Evolutionary conservation across 2,888 invertebrate genomes (phyloP), one percentile per base, ranked within the genome.

Genomic region (Caenorhabditis doughertyi): DNA sequence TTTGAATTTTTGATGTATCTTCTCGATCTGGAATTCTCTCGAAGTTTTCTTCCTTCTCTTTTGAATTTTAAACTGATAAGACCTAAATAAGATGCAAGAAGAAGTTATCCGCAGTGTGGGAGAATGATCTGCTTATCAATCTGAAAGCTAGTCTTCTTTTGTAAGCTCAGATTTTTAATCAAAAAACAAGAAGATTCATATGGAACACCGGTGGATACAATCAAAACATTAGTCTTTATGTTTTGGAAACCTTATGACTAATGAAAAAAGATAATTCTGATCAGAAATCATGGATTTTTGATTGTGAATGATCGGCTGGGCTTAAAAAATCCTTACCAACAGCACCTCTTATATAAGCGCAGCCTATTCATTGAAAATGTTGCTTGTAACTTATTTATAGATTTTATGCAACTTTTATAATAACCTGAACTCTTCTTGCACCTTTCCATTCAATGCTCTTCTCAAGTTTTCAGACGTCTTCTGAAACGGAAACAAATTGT

Each of bases 171-270:
- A 9, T 60, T 71, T 71, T 51, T 18, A 71, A 60, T 60, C n/a
- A n/a, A 71, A 71, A 71, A 71, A 60, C 60, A 71, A 39, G 23
- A n/a, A 42, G 32, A 60, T 70, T 29, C 23, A 27, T 51, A 29
- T 68, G 49, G 67, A 55, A 56, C n/a, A 16, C 23, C 9, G 9
- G 32, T 2, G 5, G 2, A 29, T n/a, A 32, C 5, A 8, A 32
- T 32, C 4, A 4, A 9, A 32, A 32, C 9, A 4, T 39, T 39
- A 7, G 4, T 32, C 16, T 39, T 39, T 39, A 16, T 39, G 39
- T 39, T 9, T 39, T 39, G 42, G 58, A 70, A 71, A 49, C 56
- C 71, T 58, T 49, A 49, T 65, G 51, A 51, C 51, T 53, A 35
- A 35, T 39, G 39, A 39, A 39, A 39, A 39, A 39, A 13, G 39